These are phyloP conservation scores for Halictus quadricinctus DNA, from an alignment of 2,888 invertebrate species.

Conservation along the genomic window DNA sequence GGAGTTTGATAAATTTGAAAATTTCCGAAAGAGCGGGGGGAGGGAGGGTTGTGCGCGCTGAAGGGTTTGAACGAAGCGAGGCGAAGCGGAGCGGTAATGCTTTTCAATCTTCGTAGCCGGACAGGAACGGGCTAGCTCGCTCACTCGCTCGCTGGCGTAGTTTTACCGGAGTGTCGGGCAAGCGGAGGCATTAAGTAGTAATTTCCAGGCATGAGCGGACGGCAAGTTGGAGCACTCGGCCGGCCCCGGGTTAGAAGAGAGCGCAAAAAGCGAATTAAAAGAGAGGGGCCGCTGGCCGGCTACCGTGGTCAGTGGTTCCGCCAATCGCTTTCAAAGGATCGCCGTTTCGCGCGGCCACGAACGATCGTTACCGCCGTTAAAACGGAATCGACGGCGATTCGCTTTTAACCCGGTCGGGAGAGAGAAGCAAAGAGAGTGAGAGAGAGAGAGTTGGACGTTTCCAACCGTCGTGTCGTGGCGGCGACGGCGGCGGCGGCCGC, in stretches of 20 bases:
- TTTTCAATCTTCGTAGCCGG: conserved; percentile 60
- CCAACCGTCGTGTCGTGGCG: neutral
- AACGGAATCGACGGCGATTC: conserved; percentile 69
- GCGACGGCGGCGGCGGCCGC: neutral
- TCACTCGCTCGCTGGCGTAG: conserved; percentile 27
- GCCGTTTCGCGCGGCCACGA: conserved; percentile 64
- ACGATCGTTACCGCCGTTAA: conserved; percentile 73
- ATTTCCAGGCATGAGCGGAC: conserved; percentile 70
- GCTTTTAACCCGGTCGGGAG: conserved; percentile 60
- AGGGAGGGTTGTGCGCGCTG: neutral
- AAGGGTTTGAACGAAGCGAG: neutral
- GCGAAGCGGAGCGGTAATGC: conserved; percentile 35
- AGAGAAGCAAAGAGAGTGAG: neutral
- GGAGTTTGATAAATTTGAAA: conserved; percentile 43
- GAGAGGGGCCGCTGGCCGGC: conserved; percentile 37
- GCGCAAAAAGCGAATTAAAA: conserved; percentile 73
- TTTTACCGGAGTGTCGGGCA: conserved; percentile 54
- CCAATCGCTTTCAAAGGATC: conserved; percentile 74
- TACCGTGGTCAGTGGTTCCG: conserved; percentile 61
- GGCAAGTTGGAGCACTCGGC: conserved; percentile 38
- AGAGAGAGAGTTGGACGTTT: neutral
- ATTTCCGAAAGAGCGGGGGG: neutral
- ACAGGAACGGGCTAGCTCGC: conserved; percentile 12
- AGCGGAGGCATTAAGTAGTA: conserved; percentile 74
- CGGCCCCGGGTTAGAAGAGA: conserved; percentile 43